Base-by-base conservation (phyloP, 2,113 vertebrate species). In the Corythaixoides concolor region DNA sequence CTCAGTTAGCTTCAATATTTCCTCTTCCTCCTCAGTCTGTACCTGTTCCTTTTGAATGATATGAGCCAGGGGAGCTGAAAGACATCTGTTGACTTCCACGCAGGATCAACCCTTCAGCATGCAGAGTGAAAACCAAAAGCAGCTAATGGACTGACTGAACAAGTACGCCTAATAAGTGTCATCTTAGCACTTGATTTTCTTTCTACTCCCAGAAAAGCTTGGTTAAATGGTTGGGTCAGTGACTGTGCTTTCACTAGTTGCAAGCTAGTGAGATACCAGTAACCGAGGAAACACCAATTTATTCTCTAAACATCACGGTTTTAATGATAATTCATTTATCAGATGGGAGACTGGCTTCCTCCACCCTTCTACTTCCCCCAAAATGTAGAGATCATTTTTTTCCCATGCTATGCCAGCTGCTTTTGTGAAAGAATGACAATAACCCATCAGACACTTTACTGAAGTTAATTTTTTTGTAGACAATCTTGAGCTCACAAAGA, bases 121-220 rank as follows among this genome's bases (percentile, higher is more conserved):
- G 22, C 7, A 53, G n/a, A 67, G 43, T 2, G 8, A 78, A 64
- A 76, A 87, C 39, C 35, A 23, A 60, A 72, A 39, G 74, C 45
- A 73, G 69, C 15, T 56, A 77, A 72, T 12, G 28, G 60, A 52
- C 76, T 49, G 60, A 41, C 56, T 55, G 75, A 68, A 41, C 56
- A 64, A 93, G n/a, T 12, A 8, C 80, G 82, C 32, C 66, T 89
- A 49, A 89, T 94, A 93, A 95, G 93, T 79, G 59, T 74, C 79
- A 89, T 47, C 76, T 75, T 43, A 63, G 32, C 21, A 23, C 64
- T 90, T 93, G 69, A 37, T 88, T 90, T 89, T 45, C 60, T 72
- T 74, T 62, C 79, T 53, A 10, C 39, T 90, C 33, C 52, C 39
- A 64, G 23, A 45, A 78, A 56, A 47, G 9, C 32, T 70, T 11